Evolutionary conservation across 2,888 invertebrate genomes (phyloP), one percentile per base, ranked within the genome.

Genomic region (Stenotaenia linearis): DNA sequence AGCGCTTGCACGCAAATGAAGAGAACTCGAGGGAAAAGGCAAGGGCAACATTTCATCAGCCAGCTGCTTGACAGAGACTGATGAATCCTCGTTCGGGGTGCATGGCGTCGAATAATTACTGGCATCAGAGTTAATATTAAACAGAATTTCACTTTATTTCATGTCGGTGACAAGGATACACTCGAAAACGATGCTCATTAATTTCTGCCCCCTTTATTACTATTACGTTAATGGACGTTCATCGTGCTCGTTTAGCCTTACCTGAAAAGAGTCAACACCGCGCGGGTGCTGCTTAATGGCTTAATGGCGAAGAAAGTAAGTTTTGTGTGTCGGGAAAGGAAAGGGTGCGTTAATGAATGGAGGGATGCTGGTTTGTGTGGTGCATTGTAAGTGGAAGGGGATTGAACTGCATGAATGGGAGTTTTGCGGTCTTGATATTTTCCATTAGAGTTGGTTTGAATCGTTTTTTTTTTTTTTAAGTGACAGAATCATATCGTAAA

Each of bases 1-100:
- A 61, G 23, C 15, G 23, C 25, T 61, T 25, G 2, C 25, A 25
- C 61, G 61, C 61, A 61, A 61, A 61, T 61, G 61, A 61, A 61
- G 61, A 61, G 61, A 61, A 61, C 61, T 61, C 61, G 61, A 61
- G 61, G 61, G 61, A 61, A 61, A 61, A 61, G 61, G 28, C 25
- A 25, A 61, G 61, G 9, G 61, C 61, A 61, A 61, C 61, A 25
- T 25, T 28, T 61, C 61, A 61, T 23, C 61, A 61, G 25, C 10
- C 25, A 23, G 25, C 61, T 28, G 25, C 61, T 61, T 61, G 61
- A 61, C 61, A 61, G 61, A 61, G 61, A 61, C 61, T 61, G 61
- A 61, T 61, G 61, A 61, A 61, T 61, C 56, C 56, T 18, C 56
- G 56, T 56, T 23, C 61, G 61, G 2, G 45, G 18, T 15, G n/a